Evolutionary conservation across 2,888 invertebrate species (phyloP).

Genomic region (Nomada fabriciana): DNA sequence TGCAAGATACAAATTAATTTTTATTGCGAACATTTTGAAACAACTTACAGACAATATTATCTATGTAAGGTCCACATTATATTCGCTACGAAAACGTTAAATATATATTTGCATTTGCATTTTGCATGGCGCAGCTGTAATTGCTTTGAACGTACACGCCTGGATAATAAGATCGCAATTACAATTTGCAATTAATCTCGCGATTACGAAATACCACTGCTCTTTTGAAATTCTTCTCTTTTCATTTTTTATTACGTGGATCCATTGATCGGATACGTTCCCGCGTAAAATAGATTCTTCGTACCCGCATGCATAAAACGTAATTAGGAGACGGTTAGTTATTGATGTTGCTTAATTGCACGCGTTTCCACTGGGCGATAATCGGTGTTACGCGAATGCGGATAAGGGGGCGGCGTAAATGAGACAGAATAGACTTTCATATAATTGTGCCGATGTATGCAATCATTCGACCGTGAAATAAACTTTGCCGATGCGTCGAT

Average conservation of each 20-base stretch:
- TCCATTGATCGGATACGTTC: constrained; percentile 5
- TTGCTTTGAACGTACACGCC: constrained; percentile 47
- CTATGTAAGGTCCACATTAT: no score
- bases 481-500: constrained; percentile 30
- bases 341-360: constrained; percentile 63
- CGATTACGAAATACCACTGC: constrained; percentile 19
- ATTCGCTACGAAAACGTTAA: no score
- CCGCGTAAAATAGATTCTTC: constrained; percentile 45
- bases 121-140: constrained; percentile 30
- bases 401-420: constrained; percentile 41
- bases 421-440: constrained; percentile 51
- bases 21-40: no score
- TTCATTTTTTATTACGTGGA: background rate
- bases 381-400: constrained; percentile 46
- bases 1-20: no score
- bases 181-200: constrained; percentile 39
- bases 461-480: constrained; percentile 55
- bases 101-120: constrained; percentile 23
- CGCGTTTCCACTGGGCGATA: constrained; percentile 49
- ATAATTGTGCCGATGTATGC: constrained; percentile 53
- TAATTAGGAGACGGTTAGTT: constrained; percentile 57
- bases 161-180: constrained; percentile 45
- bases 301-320: constrained; percentile 52
- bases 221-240: background rate
- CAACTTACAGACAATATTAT: no score